These are phyloP conservation scores for Malthinus seriepunctatus DNA, from an alignment of 2,888 invertebrate species.

Conservation along the genomic window DNA sequence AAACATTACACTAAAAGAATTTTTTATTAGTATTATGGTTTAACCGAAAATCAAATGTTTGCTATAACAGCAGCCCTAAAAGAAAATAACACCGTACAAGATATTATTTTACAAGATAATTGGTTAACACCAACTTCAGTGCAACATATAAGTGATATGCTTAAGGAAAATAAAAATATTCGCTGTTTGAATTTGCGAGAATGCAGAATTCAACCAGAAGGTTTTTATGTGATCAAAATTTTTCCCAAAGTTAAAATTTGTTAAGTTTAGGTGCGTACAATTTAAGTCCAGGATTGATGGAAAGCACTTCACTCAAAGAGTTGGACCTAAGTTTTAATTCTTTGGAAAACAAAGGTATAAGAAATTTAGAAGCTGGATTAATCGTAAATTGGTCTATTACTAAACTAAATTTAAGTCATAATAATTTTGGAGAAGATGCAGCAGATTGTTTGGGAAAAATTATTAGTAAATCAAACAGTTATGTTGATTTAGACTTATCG, in stretches of 20 bases:
- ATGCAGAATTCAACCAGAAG: constrained; percentile 53
- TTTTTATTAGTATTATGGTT: constrained; percentile 46
- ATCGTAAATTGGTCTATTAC: constrained; percentile 46
- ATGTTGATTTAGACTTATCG: constrained; percentile 58
- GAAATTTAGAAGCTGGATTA: constrained; percentile 45
- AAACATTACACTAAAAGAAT: not conserved
- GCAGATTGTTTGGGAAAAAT: constrained; percentile 50
- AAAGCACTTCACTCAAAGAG: constrained; percentile 44
- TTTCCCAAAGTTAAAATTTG: too few species aligned
- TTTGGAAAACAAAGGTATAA: constrained; percentile 54
- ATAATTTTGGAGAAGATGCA: constrained; percentile 55
- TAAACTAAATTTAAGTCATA: constrained; percentile 57
- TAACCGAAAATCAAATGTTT: constrained; percentile 46
- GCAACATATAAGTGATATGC: constrained; percentile 48
- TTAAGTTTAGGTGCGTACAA: constrained; percentile 45
- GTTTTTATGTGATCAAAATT: too few species aligned
- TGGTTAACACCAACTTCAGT: constrained; percentile 50
- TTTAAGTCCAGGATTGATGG: constrained; percentile 48
- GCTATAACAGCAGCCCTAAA: constrained; percentile 49
- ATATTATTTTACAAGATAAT: constrained; percentile 53
- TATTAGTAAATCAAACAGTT: constrained; percentile 49
- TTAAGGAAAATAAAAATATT: constrained; percentile 49
- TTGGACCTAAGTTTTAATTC: constrained; percentile 55
- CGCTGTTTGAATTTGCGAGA: constrained; percentile 48
- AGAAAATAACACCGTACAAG: constrained; percentile 46